Evolutionary conservation across 2,888 invertebrate genomes (phyloP), one percentile per base, ranked within the genome.

Genomic region (Cheilosia grossa): DNA sequence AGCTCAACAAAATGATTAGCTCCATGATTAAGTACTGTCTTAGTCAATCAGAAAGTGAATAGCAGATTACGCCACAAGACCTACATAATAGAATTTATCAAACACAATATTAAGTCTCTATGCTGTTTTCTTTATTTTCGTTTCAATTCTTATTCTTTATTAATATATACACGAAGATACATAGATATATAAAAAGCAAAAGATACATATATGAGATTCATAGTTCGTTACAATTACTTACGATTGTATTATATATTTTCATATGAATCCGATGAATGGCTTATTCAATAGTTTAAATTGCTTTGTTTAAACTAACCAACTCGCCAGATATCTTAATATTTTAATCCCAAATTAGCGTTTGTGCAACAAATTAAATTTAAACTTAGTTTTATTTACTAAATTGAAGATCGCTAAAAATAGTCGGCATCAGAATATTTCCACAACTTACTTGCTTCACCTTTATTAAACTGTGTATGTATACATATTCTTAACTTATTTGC

Each of bases 141-240:
- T 37, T 70, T 70, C 2, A 37, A n/a, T 56, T 69, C 37, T 17
- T 40, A 54, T 56, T 61, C 24, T 5, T 17, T 24, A 78, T 37
- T 27, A 40, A 56, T 47, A 63, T 37, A 21, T 37, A 37, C 10
- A 49, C 4, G 4, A 58, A 64, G 33, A 51, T 27, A 47, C 19
- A 17, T 24, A 1, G 1, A 21, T 24, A 27, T 24, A 51, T 51
- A 53, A 56, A 58, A 49, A 33, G 27, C 6, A 59, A 72, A 80
- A 63, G 73, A 67, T 80, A 80, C 80, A 81, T 69, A 81, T 69
- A 69, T 81, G 61, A 81, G 49, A 69, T 61, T 61, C 21, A 58
- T 17, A 72, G 17, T 66, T 53, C 33, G 40, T 67, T 49, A 63
- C 40, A 27, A 53, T 49, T 61, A 7, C n/a, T n/a, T n/a, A 77